phyloP scores from a whole-genome alignment of 2,113 vertebrate genomes.

The Eretmochelys imbricata region DNA sequence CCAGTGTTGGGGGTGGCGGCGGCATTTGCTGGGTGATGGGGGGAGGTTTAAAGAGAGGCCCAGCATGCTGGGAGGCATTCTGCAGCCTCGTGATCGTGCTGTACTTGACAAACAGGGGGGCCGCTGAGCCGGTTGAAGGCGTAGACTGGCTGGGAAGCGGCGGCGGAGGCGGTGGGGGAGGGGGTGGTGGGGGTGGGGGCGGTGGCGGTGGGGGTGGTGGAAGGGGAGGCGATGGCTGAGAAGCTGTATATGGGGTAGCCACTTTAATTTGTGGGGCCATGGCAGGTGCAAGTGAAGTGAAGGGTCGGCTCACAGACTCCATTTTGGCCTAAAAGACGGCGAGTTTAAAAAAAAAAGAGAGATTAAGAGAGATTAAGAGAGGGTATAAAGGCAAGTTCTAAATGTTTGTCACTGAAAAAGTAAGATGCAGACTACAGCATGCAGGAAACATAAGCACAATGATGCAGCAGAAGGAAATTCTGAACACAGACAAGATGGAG shows the following conservation, averaged over 20 bases:
- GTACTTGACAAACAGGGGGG: conserved; percentile 87
- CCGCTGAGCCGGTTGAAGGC: conserved; percentile 52
- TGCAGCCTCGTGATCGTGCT: conserved; percentile 90
- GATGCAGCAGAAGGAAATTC: not conserved
- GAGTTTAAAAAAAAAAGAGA: conserved; percentile 31
- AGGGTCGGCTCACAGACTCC: conserved; percentile 84
- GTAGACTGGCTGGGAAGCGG: conserved; percentile 77
- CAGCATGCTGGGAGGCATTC: conserved; percentile 78
- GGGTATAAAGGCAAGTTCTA: conserved; percentile 64
- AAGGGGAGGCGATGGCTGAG: conserved; percentile 82
- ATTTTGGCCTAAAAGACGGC: conserved; percentile 80
- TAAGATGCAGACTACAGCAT: conserved; percentile 53
- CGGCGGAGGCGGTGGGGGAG: conserved; percentile 30
- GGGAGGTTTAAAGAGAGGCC: conserved; percentile 75
- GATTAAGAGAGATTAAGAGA: not conserved
- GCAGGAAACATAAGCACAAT: conserved; percentile 41
- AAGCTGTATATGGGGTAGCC: conserved; percentile 74
- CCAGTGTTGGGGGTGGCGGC: not conserved
- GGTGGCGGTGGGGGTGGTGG: conserved; percentile 80
- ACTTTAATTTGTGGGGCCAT: conserved; percentile 81
- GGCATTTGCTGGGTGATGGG: conserved; percentile 46
- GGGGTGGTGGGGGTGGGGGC: conserved; percentile 65
- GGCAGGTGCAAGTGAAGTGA: conserved; percentile 82
- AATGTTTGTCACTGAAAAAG: conserved; percentile 38
- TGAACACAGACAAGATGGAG: not conserved